Percentiles rank a stretch among this genome's conserved stretches.
Conservation (phyloP, 2,888 invertebrate species). For the Zeuzera pyrina region DNA sequence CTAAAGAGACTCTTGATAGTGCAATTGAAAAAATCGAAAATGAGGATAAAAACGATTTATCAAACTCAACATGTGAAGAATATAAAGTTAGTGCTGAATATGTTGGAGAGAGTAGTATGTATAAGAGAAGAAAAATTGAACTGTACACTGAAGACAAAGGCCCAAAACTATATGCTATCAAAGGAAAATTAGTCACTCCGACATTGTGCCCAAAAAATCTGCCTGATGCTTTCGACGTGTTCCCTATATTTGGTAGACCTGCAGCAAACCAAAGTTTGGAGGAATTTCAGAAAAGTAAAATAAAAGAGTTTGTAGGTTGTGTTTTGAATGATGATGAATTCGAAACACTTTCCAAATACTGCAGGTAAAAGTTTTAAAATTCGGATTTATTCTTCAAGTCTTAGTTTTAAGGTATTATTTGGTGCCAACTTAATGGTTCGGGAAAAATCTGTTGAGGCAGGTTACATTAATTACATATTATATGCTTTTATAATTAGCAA, state of each 20-base stretch:
- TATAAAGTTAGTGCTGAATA: too few relatives aligned
- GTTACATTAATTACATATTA: too few relatives aligned
- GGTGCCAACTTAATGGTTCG: too few relatives aligned
- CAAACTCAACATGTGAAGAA: too few relatives aligned
- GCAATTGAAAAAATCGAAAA: too few relatives aligned
- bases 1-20: too few relatives aligned
- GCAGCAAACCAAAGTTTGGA: constrained; percentile 20
- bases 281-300: constrained; percentile 28
- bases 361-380: constrained; percentile 43
- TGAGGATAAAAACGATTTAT: too few relatives aligned
- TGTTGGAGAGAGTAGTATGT: too few relatives aligned
- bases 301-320: constrained; percentile 44
- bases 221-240: constrained; percentile 32
- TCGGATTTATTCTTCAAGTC: not conserved
- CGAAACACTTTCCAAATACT: constrained; percentile 46
- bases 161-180: constrained; percentile 35
- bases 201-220: constrained; percentile 40
- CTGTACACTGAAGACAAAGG: constrained; percentile 30
- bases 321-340: constrained; percentile 48
- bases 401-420: too few relatives aligned
- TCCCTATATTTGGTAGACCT: constrained; percentile 42
- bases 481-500: too few relatives aligned
- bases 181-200: constrained; percentile 31
- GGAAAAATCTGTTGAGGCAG: too few relatives aligned
- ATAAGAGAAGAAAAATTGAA: too few relatives aligned